These are phyloP conservation scores for Fopius arisanus DNA, from an alignment of 1,140 invertebrate genomes.

Conservation along the genomic window DNA sequence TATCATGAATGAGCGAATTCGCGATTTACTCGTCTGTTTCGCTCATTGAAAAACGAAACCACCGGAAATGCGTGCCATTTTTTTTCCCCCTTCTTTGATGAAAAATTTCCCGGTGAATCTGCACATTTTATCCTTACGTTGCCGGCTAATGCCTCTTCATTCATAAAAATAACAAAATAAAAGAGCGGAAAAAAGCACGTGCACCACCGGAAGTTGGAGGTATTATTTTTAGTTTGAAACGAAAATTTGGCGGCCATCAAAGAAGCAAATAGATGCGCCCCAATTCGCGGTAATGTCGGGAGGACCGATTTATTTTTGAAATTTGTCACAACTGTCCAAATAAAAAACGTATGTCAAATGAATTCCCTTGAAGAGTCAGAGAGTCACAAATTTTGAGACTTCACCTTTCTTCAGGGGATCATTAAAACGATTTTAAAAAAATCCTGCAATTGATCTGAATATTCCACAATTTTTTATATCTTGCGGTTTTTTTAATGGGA, in stretches of 20 bases:
- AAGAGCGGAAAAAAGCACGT: background rate
- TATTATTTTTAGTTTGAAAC: background rate
- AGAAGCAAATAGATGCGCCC: background rate
- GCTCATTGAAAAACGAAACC: conserved; percentile 2
- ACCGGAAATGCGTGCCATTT: conserved; percentile 10
- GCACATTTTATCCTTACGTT: background rate
- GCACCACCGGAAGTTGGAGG: background rate
- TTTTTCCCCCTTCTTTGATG: background rate
- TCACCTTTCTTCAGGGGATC: too few relatives aligned
- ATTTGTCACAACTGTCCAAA: background rate
- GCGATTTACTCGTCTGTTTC: background rate
- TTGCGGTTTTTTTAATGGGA: too few relatives aligned
- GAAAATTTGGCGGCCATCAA: background rate
- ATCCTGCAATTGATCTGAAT: too few relatives aligned
- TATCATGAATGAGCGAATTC: too few relatives aligned
- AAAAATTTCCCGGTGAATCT: background rate
- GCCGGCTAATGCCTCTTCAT: background rate
- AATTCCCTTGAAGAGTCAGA: too few relatives aligned
- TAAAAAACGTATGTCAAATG: too few relatives aligned
- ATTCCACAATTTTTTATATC: too few relatives aligned
- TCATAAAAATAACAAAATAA: background rate
- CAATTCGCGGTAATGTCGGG: background rate
- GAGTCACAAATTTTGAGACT: too few relatives aligned
- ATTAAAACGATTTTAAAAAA: too few relatives aligned
- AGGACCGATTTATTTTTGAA: background rate